These are phyloP conservation scores for Setophaga kirtlandii DNA, from an alignment of 2,113 vertebrate species.

Conservation along the genomic window DNA sequence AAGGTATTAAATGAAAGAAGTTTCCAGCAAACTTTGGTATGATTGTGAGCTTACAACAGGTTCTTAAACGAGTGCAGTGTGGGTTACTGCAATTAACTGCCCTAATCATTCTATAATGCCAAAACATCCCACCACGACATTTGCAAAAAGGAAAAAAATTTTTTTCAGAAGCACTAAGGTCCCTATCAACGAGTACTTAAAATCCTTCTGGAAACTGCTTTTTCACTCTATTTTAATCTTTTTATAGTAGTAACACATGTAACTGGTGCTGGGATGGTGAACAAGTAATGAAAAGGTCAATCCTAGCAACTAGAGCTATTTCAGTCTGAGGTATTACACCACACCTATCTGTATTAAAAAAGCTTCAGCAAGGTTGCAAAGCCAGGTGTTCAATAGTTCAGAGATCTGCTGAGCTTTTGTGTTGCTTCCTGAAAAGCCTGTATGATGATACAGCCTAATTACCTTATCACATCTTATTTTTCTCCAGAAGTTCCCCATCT, in stretches of 20 bases:
- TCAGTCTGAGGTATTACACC: not conserved
- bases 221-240: not conserved
- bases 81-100: not conserved
- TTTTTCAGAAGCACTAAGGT: not conserved
- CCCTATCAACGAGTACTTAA: not conserved
- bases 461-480: not conserved
- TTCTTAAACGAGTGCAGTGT: not conserved
- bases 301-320: not conserved
- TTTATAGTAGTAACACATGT: not conserved
- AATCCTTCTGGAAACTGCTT: not conserved
- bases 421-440: not conserved
- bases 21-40: not conserved
- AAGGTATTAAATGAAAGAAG: not conserved
- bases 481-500: not conserved
- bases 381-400: not conserved
- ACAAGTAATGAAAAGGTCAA: constrained; percentile 16
- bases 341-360: not conserved
- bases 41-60: not conserved
- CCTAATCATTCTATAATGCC: not conserved
- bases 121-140: not conserved
- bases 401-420: not conserved
- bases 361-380: not conserved
- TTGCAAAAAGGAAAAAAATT: not conserved
- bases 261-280: not conserved
- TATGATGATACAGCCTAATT: not conserved